phyloP scores from a whole-genome alignment of 1,140 invertebrate species.

The Magallana ariakensis region DNA sequence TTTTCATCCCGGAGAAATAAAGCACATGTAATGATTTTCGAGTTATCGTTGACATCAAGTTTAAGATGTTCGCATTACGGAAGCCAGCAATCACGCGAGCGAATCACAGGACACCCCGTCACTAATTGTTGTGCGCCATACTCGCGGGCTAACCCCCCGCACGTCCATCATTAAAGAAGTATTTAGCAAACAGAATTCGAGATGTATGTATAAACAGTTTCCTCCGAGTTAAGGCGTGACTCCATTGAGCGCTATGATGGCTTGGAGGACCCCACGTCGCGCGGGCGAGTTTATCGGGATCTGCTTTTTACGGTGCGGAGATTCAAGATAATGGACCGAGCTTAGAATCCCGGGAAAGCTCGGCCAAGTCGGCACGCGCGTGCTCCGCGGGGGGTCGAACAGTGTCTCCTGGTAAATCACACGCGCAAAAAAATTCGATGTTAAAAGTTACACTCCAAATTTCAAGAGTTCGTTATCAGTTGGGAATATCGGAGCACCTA shows the following conservation, averaged over 20 bases:
- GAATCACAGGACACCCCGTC: background rate
- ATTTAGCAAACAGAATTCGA: slow-evolving; percentile 20
- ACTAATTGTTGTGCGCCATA: slow-evolving; percentile 7
- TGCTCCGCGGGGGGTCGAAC: background rate
- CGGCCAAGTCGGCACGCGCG: background rate
- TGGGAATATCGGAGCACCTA: background rate
- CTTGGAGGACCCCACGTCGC: background rate
- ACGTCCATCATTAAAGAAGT: slow-evolving; percentile 27
- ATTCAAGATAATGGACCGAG: background rate
- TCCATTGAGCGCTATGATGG: background rate
- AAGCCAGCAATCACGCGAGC: slow-evolving; percentile 6
- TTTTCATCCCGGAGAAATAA: background rate
- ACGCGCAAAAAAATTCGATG: background rate
- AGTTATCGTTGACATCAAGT: background rate
- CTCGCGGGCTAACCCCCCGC: background rate
- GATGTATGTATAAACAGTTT: slow-evolving; percentile 29
- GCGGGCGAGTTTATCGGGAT: background rate
- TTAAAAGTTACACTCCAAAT: too few relatives aligned
- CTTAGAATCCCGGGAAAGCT: background rate
- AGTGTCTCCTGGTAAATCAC: background rate
- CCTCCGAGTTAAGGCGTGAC: slow-evolving; percentile 11
- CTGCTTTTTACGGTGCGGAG: background rate
- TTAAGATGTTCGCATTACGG: background rate
- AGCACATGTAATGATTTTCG: background rate
- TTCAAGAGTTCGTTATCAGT: background rate